These are phyloP conservation scores for Malurus leucopterus DNA, from an alignment of 2,797 vertebrate genomes.

Conservation along the genomic window DNA sequence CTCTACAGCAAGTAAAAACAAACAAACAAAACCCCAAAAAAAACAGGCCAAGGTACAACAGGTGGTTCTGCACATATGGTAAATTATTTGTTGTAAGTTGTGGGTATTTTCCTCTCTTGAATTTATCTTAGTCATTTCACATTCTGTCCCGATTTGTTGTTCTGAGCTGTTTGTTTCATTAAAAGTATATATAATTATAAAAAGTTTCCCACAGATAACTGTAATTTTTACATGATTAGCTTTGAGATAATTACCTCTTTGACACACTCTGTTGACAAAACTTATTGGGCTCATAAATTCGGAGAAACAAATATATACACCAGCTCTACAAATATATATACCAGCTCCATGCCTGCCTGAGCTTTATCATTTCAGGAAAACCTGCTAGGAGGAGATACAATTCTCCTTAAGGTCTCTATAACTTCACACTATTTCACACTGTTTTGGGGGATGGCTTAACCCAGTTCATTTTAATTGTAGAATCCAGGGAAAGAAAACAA, in stretches of 20 bases:
- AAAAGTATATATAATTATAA: background rate
- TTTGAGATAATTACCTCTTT: background rate
- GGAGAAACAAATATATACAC: background rate
- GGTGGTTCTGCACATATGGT: fast-evolving
- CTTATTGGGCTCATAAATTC: no score
- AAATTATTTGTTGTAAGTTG: background rate
- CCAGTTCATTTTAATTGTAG: background rate
- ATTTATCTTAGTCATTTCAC: no score
- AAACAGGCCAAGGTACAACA: background rate
- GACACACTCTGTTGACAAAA: background rate
- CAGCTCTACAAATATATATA: background rate
- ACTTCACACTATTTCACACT: fast-evolving
- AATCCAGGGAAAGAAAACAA: background rate
- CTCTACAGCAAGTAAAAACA: background rate
- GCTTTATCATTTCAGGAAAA: background rate
- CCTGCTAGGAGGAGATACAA: fast-evolving
- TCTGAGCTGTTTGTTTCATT: background rate
- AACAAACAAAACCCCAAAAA: background rate
- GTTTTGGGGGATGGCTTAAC: fast-evolving
- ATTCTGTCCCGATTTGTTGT: background rate
- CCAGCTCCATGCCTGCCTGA: background rate
- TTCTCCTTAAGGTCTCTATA: background rate
- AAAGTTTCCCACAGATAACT: background rate
- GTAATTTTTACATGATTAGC: background rate
- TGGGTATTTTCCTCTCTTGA: background rate